A percentile compares a stretch with the other conserved stretches of the same genome.
Conservation (phyloP, 2,888 invertebrate genomes). For the Papilio gigon region DNA sequence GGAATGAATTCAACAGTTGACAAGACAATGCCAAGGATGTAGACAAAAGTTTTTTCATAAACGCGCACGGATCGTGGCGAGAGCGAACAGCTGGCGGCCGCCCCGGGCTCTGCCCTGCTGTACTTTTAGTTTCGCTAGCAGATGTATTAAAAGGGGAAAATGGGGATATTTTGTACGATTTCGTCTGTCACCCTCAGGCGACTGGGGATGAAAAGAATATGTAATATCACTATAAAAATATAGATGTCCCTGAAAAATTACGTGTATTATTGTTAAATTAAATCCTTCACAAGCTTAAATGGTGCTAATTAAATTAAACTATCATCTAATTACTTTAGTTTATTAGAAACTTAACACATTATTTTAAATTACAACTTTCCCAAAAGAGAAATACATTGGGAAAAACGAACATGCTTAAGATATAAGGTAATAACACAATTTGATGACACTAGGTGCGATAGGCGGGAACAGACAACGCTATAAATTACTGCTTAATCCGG, state of each 20-base stretch:
- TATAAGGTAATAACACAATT: constrained; percentile 27
- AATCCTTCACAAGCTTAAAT: no score
- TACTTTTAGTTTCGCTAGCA: constrained; percentile 70
- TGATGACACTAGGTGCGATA: constrained; percentile 11
- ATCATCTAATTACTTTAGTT: no score
- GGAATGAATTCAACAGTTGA: constrained; percentile 60
- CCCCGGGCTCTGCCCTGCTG: constrained; percentile 65
- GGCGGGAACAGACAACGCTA: constrained; percentile 27
- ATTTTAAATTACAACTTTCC: no score
- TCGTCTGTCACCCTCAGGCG: constrained; percentile 68
- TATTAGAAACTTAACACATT: no score
- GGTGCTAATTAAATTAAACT: no score
- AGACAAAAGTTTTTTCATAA: constrained; percentile 80
- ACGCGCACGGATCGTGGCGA: constrained; percentile 69
- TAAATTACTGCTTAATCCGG: constrained; percentile 37
- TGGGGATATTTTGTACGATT: constrained; percentile 70
- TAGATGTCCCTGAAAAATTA: neutral
- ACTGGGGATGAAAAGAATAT: constrained; percentile 52
- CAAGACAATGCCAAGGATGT: constrained; percentile 72
- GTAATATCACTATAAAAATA: constrained; percentile 18
- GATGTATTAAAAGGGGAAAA: constrained; percentile 78
- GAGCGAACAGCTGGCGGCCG: constrained; percentile 75
- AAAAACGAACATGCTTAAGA: neutral
- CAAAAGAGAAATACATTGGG: neutral
- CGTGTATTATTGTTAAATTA: neutral